Evolutionary conservation across 2,797 vertebrate genomes (phyloP), one percentile per base, ranked within the genome.

Genomic region (Hylomyscus alleni): DNA sequence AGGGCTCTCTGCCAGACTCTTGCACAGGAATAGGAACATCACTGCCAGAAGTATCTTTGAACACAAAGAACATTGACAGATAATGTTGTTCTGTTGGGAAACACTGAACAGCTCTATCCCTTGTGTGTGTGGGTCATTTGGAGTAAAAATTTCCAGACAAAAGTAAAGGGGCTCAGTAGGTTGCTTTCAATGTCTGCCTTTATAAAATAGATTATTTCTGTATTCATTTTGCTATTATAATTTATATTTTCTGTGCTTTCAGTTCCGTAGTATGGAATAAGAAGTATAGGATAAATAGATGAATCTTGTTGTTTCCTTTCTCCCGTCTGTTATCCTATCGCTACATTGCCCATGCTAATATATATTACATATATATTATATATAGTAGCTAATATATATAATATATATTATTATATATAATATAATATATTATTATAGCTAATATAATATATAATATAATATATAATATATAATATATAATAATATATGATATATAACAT

Each of bases 1-100:
- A 93, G 89, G 95, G 95, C 95, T 97, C 96, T 90, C 89, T 96
- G 96, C 96, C 95, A 97, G 90, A 89, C 67, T 94, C 89, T 82
- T 76, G 95, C 60, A 95, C 92, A 96, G 80, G 89, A 98, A 97
- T 95, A 97, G 97, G 94, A 97, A 97, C 93, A 95, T 98, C 95
- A 91, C 82, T 93, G 95, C 92, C 94, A 97, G 80, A 96, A 95
- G 89, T 90, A 93, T 95, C 97, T 96, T 82, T 93, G 89, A 95
- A 91, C 83, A 96, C 96, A 94, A 95, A 97, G 96, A 96, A 95
- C 95, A 93, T 91, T 89, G 83, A 80, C 92, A 95, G 80, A 96
- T 93, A 95, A 96, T 94, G 91, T 80, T 90, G 72, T 92, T 93
- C 86, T 91, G 37, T 31, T 82, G 80, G 72, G 76, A 93, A 93